Percentiles rank a stretch among this genome's conserved stretches.
phyloP scores from a whole-genome alignment of 2,888 invertebrate genomes.

The Melipona bicolor region DNA sequence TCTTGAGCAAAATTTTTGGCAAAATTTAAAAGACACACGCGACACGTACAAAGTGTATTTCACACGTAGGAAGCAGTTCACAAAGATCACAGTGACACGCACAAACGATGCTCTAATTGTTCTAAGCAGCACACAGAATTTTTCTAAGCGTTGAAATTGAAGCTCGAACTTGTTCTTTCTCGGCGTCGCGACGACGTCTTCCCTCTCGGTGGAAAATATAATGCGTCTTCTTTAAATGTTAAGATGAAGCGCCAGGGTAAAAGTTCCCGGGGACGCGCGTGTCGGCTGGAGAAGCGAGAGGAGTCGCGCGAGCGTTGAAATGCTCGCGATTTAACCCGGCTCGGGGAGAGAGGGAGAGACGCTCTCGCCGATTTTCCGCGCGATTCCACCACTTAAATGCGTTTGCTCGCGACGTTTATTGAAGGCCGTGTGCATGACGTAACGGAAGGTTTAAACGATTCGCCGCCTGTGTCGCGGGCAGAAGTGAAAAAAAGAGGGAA shows the following conservation, averaged over 20 bases:
- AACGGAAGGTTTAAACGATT: conserved; percentile 40
- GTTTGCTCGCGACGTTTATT: conserved; percentile 65
- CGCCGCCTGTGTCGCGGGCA: conserved; percentile 9
- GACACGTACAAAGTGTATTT: no score
- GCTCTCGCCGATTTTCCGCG: conserved; percentile 45
- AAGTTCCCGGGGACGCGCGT: background rate
- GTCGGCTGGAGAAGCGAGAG: background rate
- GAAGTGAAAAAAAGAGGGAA: conserved; percentile 4
- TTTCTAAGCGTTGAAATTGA: background rate
- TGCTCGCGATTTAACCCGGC: conserved; percentile 47
- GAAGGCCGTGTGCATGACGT: conserved; percentile 58
- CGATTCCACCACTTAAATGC: conserved; percentile 44
- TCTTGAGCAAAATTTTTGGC: no score
- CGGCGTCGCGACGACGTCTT: background rate
- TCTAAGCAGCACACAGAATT: background rate
- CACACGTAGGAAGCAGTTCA: no score
- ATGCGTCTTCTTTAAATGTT: background rate
- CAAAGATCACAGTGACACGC: no score
- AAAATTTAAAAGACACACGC: no score
- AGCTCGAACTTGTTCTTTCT: background rate
- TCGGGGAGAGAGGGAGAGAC: background rate
- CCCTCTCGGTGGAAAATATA: no score
- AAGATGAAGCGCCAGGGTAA: background rate
- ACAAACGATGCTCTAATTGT: background rate
- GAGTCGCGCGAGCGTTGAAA: conserved; percentile 39